These are phyloP conservation scores for Pyrocephalus nanus DNA, from an alignment of 2,797 vertebrate species.

Conservation along the genomic window DNA sequence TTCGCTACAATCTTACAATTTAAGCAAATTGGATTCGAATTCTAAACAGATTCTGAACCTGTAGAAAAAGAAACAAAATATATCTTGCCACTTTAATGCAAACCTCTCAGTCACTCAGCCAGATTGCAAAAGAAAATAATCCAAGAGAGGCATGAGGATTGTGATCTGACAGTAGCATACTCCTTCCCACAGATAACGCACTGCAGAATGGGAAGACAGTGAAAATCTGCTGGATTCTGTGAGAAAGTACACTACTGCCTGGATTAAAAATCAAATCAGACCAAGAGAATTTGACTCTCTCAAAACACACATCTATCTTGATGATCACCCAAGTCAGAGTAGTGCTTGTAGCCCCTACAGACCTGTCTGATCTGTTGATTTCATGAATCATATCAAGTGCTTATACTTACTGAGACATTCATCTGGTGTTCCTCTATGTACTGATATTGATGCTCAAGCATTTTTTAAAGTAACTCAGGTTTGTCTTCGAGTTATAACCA, in stretches of 20 bases:
- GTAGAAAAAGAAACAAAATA: background rate
- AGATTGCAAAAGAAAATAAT: background rate
- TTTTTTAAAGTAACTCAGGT: background rate
- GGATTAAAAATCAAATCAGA: background rate
- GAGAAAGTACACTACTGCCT: background rate
- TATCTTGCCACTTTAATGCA: background rate
- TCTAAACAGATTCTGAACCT: background rate
- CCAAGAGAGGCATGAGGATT: background rate
- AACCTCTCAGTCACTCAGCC: background rate
- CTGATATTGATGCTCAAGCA: background rate
- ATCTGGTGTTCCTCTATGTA: background rate
- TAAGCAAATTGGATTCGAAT: background rate
- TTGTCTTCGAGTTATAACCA: background rate
- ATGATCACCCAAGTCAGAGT: background rate
- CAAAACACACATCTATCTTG: background rate
- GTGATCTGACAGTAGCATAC: background rate
- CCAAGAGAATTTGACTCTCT: background rate
- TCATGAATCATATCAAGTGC: accelerated
- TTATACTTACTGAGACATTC: background rate
- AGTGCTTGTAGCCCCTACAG: background rate
- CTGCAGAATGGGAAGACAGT: background rate
- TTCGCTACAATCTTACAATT: background rate
- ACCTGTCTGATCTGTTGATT: background rate
- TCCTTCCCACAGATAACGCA: background rate
- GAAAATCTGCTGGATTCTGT: background rate